These are phyloP conservation scores for Ceratina australensis DNA, from an alignment of 1,140 invertebrate species.

Conservation along the genomic window DNA sequence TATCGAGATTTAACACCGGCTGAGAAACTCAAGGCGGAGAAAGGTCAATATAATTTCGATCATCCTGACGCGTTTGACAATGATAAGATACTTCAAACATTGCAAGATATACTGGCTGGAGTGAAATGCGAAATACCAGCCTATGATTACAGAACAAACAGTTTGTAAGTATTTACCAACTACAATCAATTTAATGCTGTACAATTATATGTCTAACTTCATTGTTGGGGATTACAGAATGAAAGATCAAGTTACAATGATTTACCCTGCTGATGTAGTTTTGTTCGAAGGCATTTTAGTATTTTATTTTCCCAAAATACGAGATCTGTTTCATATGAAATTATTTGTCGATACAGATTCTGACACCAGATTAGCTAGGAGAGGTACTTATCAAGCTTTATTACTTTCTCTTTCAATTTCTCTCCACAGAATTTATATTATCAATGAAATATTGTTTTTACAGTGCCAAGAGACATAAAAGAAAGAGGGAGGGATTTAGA, in stretches of 20 bases:
- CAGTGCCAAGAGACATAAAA: conserved; percentile 96
- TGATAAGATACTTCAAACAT: conserved; percentile 88
- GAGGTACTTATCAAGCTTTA: conserved; percentile 83
- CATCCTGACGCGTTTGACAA: conserved; percentile 97
- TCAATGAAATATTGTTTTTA: conserved; percentile 19
- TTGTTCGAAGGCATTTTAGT: conserved; percentile 98
- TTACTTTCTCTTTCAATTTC: not conserved
- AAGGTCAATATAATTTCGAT: conserved; percentile 98
- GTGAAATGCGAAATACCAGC: conserved; percentile 92
- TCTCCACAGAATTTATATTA: no score
- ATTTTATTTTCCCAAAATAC: conserved; percentile 97
- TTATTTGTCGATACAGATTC: conserved; percentile 99
- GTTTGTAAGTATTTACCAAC: conserved; percentile 82
- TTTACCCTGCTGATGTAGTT: conserved; percentile 99
- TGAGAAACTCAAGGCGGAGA: conserved; percentile 91
- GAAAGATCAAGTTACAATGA: conserved; percentile 86
- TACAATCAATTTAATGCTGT: not conserved
- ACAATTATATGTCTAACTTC: not conserved
- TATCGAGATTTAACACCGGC: conserved; percentile 91
- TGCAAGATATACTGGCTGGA: conserved; percentile 90
- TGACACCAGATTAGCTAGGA: conserved; percentile 95
- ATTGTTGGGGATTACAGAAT: conserved; percentile 78
- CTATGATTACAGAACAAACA: conserved; percentile 94
- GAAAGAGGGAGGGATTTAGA: conserved; percentile 96
- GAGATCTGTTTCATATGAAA: conserved; percentile 99